Evolutionary conservation across 2,113 vertebrate genomes (phyloP), one percentile per base, ranked within the genome.

Genomic region (Oryzias melastigma): DNA sequence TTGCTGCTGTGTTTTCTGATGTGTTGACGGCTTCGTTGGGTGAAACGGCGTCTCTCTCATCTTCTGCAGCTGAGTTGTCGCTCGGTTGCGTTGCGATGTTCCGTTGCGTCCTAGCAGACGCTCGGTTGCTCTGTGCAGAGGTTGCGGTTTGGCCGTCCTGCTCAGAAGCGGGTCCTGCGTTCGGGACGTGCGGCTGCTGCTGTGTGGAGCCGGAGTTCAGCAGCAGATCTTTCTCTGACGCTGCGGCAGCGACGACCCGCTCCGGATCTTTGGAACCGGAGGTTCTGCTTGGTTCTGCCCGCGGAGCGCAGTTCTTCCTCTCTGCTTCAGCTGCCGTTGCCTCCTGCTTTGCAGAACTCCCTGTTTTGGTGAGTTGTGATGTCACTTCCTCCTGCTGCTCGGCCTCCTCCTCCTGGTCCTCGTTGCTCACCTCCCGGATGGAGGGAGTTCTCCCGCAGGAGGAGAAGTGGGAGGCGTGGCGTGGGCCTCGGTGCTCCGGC

Each of bases 361-460:
- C 54, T 13, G 67, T 71, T n/a, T 71, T 57, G 19, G 22, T 3
- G 3, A 20, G 80, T 52, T 52, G 73, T 47, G 73, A 52, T 20
- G 58, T 13, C 14, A 71, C 74, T 64, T 80, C 78, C 75, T 73
- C 80, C 75, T 71, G 68, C 62, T 62, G 82, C 76, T 91, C 90
- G 43, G 44, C 64, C 46, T 92, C 90, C 1, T 91, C 90, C 29
- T 91, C 91, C 73, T 92, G 89, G 65, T 92, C 90, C 73, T 92
- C 91, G 1, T 92, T 93, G 83, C 91, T 91, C 55, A 92, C 91
- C 65, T 93, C 91, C 63, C 86, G 80, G 62, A 92, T 91, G 50
- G 91, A 91, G 3, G 91, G 91, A 0, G 89, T 91, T 75, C 89
- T 92, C 35, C 91, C 91, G 63, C 83, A 90, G 40, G 84, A 78